Conservation (phyloP, 92 coral and sea anemone species). For the Parazoanthus darwini region DNA sequence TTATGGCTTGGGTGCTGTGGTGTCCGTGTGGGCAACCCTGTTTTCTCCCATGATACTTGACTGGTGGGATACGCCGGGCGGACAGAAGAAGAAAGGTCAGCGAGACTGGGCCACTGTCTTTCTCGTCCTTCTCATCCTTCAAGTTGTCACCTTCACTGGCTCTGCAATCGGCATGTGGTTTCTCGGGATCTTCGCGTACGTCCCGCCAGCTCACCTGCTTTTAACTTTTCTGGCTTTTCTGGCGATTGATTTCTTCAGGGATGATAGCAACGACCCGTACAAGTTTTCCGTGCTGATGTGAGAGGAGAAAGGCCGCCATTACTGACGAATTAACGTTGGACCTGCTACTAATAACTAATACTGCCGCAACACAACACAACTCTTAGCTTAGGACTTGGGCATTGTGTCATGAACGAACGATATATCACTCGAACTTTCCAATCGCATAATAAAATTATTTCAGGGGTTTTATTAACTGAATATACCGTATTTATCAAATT, state of each 20-base stretch:
- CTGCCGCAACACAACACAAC: not conserved
- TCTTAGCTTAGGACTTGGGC: not conserved
- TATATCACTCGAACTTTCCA: not conserved
- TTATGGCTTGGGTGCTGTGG: conserved; percentile 88
- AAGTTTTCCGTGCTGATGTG: conserved; percentile 82
- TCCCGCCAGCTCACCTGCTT: conserved; percentile 92
- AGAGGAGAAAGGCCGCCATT: not conserved
- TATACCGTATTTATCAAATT: not conserved
- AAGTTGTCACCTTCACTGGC: conserved; percentile 95
- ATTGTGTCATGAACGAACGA: not conserved
- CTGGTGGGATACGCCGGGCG: conserved; percentile 97
- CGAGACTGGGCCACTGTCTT: conserved; percentile 99
- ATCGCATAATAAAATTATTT: not conserved
- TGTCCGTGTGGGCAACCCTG: conserved; percentile 89
- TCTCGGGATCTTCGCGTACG: conserved; percentile 77
- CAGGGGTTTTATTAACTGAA: not conserved
- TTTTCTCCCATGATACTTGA: conserved; percentile 93
- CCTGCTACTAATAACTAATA: not conserved
- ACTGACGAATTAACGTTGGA: conserved; percentile 9
- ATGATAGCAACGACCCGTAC: conserved; percentile 85
- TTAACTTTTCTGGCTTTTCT: conserved; percentile 84
- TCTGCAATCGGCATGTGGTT: conserved; percentile 99
- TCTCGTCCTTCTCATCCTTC: conserved; percentile 81
- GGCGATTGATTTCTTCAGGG: conserved; percentile 96
- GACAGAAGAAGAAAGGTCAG: conserved; percentile 87